Evolutionary conservation across 2,888 invertebrate species (phyloP).

Genomic region (Brachyopa scutellaris): DNA sequence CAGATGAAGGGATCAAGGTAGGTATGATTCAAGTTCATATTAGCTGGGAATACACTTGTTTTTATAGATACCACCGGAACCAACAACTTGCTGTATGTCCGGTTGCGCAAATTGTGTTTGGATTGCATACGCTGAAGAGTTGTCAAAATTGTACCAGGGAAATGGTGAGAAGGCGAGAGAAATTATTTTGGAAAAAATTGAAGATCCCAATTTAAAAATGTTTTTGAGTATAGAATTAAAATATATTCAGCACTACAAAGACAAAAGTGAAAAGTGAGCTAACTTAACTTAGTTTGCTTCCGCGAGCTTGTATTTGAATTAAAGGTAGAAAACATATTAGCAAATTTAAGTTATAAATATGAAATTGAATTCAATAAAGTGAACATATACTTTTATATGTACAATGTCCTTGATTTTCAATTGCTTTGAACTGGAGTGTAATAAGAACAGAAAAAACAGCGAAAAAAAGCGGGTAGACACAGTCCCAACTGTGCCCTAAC

Average conservation of each 20-base stretch:
- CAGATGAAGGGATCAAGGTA: constrained; percentile 40
- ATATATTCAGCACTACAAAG: constrained; percentile 78
- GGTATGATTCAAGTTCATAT: neutral
- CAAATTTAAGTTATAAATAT: too few species aligned
- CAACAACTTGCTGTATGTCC: constrained; percentile 94
- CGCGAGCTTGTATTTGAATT: too few species aligned
- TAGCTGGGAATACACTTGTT: constrained; percentile 15
- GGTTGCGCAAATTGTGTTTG: constrained; percentile 97
- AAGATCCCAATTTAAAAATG: constrained; percentile 91
- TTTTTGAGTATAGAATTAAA: constrained; percentile 91
- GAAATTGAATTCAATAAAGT: too few species aligned
- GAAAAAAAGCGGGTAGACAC: too few species aligned
- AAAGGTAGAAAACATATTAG: too few species aligned
- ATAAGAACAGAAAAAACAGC: too few species aligned
- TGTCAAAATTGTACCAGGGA: constrained; percentile 85
- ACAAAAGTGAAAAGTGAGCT: too few species aligned
- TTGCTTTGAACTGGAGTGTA: too few species aligned
- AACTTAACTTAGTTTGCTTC: too few species aligned
- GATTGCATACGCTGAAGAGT: constrained; percentile 92
- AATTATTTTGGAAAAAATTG: constrained; percentile 88
- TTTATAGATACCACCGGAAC: constrained; percentile 82
- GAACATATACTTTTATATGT: too few species aligned
- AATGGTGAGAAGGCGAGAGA: constrained; percentile 87
- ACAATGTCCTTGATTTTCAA: too few species aligned
- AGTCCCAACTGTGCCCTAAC: too few species aligned